These are phyloP conservation scores for Neria commutata DNA, from an alignment of 2,888 invertebrate genomes.

Conservation along the genomic window DNA sequence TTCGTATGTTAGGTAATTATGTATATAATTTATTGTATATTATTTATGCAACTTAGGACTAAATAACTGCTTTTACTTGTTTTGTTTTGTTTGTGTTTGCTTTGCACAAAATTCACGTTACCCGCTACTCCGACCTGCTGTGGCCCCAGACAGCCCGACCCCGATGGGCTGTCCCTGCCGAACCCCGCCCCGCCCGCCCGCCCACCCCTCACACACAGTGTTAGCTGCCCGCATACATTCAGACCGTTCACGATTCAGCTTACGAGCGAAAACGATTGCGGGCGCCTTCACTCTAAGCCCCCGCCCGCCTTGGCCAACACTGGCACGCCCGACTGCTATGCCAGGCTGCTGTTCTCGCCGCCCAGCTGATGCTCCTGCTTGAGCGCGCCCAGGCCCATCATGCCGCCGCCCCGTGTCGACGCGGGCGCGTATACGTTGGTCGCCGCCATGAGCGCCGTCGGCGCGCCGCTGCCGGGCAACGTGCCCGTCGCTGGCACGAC, in stretches of 20 bases:
- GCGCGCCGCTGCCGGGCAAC: conserved; percentile 39
- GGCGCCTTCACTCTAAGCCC: conserved; percentile 34
- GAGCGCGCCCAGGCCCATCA: conserved; percentile 42
- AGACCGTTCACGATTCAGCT: conserved; percentile 20
- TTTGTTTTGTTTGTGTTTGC: conserved; percentile 4
- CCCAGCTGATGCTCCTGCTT: conserved; percentile 49
- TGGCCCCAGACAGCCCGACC: too few relatives aligned
- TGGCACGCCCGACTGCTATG: conserved; percentile 48
- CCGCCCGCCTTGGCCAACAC: conserved; percentile 34
- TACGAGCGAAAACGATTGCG: conserved; percentile 10
- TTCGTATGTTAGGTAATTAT: conserved; percentile 6
- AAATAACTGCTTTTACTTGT: conserved; percentile 47
- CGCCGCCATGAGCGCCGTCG: conserved; percentile 33
- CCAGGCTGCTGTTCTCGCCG: conserved; percentile 40
- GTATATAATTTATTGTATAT: conserved; percentile 16
- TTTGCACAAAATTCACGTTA: too few relatives aligned
- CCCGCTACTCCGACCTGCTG: too few relatives aligned
- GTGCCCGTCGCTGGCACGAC: conserved; percentile 4
- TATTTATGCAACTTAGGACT: conserved; percentile 39
- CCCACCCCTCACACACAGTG: neutral
- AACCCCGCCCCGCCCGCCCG: conserved; percentile 20
- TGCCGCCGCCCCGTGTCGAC: conserved; percentile 37
- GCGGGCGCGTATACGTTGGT: too few relatives aligned
- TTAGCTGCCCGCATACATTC: neutral
- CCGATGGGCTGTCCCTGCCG: conserved; percentile 8